phyloP scores from a whole-genome alignment of 2,113 vertebrate genomes.

The Thalassoma bifasciatum region DNA sequence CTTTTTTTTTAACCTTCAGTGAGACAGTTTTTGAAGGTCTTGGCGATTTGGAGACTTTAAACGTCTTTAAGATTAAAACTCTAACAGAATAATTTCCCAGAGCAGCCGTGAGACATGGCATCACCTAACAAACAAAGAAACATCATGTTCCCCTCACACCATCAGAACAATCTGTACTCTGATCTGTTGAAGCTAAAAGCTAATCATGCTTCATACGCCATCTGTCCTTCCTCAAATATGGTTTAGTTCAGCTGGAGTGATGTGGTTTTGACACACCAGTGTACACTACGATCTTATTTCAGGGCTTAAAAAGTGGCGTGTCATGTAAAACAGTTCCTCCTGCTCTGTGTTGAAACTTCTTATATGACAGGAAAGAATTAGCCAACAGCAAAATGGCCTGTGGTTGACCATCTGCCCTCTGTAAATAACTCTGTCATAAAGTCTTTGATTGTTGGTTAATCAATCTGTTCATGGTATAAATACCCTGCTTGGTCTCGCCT shows the following conservation, averaged over 20 bases:
- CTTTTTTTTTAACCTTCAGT: too few species aligned
- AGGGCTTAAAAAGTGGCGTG: constrained; percentile 20
- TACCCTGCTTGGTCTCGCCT: not conserved
- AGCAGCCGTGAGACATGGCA: too few species aligned
- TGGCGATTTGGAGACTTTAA: too few species aligned
- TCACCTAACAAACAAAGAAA: too few species aligned
- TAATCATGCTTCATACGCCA: not conserved
- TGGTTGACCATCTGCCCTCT: constrained; percentile 12
- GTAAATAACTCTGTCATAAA: not conserved
- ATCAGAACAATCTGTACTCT: not conserved
- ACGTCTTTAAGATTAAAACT: too few species aligned
- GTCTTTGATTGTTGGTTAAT: constrained; percentile 2
- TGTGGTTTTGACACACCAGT: constrained; percentile 18
- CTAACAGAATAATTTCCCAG: too few species aligned
- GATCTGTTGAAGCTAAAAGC: not conserved
- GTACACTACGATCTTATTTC: constrained; percentile 8
- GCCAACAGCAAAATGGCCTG: constrained; percentile 14
- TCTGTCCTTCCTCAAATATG: constrained; percentile 3
- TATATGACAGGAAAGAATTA: constrained; percentile 30
- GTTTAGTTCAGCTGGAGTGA: not conserved
- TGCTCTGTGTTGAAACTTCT: constrained; percentile 43
- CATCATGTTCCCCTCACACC: not conserved
- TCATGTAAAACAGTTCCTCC: constrained; percentile 52
- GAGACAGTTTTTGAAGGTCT: too few species aligned
- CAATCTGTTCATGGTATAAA: not conserved